Percentiles rank a stretch among this genome's conserved stretches.
These are phyloP conservation scores for Diuraphis noxia DNA, from an alignment of 1,140 invertebrate species.

Conservation along the genomic window DNA sequence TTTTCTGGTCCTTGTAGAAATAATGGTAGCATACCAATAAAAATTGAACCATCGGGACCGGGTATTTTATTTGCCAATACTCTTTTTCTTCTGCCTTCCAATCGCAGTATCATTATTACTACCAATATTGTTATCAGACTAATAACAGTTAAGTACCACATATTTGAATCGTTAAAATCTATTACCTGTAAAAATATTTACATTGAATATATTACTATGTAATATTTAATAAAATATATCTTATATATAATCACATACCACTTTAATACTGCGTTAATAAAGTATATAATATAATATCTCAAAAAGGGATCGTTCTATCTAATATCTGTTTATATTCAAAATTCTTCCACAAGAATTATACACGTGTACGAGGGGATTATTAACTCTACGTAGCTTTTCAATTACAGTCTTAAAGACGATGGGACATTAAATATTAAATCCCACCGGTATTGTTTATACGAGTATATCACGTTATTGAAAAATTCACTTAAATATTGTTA, in stretches of 20 bases:
- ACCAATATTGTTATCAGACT: not conserved
- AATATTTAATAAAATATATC: not conserved
- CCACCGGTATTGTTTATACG: not conserved
- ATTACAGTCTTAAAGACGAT: not conserved
- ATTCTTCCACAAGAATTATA: not conserved
- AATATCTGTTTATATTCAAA: not conserved
- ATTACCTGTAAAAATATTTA: constrained; percentile 26
- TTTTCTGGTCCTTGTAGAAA: constrained; percentile 15
- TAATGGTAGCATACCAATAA: constrained; percentile 15
- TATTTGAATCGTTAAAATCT: not conserved
- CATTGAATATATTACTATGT: not conserved
- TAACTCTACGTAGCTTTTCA: not conserved
- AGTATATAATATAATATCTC: not conserved
- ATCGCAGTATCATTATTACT: not conserved
- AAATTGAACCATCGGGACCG: not conserved
- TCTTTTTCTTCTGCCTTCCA: not conserved
- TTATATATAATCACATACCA: not conserved
- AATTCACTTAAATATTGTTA: not conserved
- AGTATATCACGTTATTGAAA: not conserved
- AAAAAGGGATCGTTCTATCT: not conserved
- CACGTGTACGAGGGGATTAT: not conserved
- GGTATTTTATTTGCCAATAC: constrained; percentile 15
- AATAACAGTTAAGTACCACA: not conserved
- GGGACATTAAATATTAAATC: not conserved
- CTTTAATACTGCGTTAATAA: no score